phyloP scores from a whole-genome alignment of 2,113 vertebrate species.

The Aythya baeri region DNA sequence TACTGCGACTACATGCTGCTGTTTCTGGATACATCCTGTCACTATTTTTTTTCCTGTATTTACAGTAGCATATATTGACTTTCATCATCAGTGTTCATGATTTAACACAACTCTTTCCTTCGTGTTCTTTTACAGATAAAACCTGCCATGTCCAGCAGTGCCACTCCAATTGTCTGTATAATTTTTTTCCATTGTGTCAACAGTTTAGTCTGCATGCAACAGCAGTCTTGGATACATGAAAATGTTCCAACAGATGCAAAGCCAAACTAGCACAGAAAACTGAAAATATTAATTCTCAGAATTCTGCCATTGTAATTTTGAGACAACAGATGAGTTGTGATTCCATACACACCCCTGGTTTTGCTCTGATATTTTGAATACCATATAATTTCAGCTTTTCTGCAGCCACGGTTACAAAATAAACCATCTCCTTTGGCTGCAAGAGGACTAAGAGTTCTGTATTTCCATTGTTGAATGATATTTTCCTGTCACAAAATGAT shows the following conservation, averaged over 20 bases:
- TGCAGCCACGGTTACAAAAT: background rate
- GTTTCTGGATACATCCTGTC: background rate
- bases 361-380: background rate
- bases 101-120: background rate
- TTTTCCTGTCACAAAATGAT: background rate
- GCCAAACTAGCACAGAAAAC: background rate
- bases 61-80: background rate
- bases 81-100: background rate
- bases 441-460: background rate
- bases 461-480: background rate
- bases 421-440: background rate
- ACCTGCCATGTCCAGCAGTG: background rate
- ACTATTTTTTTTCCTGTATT: background rate
- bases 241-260: background rate
- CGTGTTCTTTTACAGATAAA: background rate
- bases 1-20: background rate
- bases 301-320: background rate
- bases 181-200: background rate
- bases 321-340: background rate
- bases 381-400: background rate
- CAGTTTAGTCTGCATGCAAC: background rate
- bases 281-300: background rate
- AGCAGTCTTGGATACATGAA: background rate
- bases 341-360: background rate
- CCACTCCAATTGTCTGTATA: background rate